Evolutionary conservation across 2,888 invertebrate species (phyloP).

Genomic region (Caenorhabditis sp.): DNA sequence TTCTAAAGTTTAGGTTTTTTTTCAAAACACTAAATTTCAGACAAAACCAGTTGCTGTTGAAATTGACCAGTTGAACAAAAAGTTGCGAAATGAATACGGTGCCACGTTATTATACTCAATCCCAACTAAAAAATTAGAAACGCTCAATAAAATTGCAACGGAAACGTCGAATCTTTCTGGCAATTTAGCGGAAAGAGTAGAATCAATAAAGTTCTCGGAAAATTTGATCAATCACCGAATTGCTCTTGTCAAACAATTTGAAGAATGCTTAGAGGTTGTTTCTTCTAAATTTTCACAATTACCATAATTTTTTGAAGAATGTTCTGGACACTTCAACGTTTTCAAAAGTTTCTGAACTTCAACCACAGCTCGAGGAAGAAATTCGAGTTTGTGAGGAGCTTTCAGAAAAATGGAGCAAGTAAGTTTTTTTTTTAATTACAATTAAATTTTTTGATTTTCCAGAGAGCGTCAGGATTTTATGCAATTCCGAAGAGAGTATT

Average conservation of each 20-base stretch:
- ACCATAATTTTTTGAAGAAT: neutral
- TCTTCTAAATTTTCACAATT: neutral
- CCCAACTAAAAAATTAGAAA: neutral
- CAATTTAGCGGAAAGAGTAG: neutral
- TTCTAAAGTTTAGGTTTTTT: neutral
- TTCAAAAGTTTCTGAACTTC: conserved; percentile 1
- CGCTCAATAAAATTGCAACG: conserved; percentile 2
- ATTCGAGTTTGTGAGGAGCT: conserved; percentile 2
- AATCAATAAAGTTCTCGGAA: conserved; percentile 3
- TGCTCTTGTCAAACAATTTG: conserved; percentile 4
- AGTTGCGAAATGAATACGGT: neutral
- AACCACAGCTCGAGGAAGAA: conserved; percentile 4
- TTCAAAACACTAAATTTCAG: too few relatives aligned
- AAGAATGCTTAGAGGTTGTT: conserved; percentile 4
- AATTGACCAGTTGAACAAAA: neutral
- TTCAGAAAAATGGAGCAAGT: conserved; percentile 6
- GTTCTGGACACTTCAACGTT: neutral
- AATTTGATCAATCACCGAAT: neutral
- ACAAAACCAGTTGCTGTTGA: neutral
- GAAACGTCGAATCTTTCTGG: neutral
- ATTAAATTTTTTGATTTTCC: neutral
- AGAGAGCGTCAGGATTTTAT: neutral
- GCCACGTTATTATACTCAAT: neutral
- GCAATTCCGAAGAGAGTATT: neutral
- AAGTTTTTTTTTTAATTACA: neutral